phyloP scores from a whole-genome alignment of 1,140 invertebrate species.

The Ephestia elutella region DNA sequence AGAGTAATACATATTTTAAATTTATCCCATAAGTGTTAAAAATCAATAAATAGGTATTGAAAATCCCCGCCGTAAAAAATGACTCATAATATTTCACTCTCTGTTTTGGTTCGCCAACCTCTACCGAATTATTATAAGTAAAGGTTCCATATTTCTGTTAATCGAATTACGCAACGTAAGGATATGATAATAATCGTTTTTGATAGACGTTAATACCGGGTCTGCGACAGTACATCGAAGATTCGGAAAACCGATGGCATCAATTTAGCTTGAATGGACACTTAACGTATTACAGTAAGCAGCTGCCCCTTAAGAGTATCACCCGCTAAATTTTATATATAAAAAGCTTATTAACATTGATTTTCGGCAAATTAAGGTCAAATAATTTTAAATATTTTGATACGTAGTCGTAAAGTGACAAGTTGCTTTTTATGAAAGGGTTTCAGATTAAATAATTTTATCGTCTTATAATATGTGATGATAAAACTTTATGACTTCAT shows the following conservation, averaged over 20 bases:
- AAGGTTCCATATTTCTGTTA: not conserved
- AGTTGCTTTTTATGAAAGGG: not conserved
- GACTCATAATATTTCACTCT: too few relatives aligned
- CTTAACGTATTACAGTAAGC: constrained; percentile 7
- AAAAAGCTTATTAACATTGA: not conserved
- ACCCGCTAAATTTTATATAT: not conserved
- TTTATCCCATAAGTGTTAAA: too few relatives aligned
- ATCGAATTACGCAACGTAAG: constrained; percentile 4
- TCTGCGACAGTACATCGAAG: constrained; percentile 11
- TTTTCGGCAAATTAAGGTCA: not conserved
- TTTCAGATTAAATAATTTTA: too few relatives aligned
- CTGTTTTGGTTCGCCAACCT: not conserved
- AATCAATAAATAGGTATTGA: too few relatives aligned
- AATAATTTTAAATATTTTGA: constrained; percentile 1
- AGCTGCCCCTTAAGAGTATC: not conserved
- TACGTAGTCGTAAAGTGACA: not conserved
- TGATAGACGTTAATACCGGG: constrained; percentile 28
- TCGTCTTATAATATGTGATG: too few relatives aligned
- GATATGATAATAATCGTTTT: constrained; percentile 16
- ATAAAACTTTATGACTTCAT: too few relatives aligned
- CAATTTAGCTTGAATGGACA: constrained; percentile 22
- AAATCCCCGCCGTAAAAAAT: too few relatives aligned
- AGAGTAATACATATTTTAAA: too few relatives aligned
- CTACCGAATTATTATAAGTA: not conserved
- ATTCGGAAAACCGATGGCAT: constrained; percentile 20